A percentile compares a stretch with the other conserved stretches of the same genome.
phyloP scores from a whole-genome alignment of 2,888 invertebrate species.

The Carabus problematicus region DNA sequence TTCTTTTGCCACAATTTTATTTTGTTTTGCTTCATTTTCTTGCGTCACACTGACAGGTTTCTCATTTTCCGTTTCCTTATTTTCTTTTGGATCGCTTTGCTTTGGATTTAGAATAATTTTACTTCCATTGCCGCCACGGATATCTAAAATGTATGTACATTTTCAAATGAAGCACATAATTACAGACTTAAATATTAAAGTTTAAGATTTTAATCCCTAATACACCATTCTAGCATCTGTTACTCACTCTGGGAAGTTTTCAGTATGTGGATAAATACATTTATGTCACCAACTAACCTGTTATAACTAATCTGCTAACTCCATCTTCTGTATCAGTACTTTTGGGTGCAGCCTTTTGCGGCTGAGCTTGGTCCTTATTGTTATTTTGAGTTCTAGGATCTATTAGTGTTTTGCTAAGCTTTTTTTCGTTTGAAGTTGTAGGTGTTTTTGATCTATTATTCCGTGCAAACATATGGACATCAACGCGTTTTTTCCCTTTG shows the following conservation, averaged over 20 bases:
- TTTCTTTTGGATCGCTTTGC: not conserved
- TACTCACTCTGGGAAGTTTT: too few relatives aligned
- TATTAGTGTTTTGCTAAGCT: not conserved
- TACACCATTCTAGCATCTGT: too few relatives aligned
- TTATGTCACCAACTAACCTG: too few relatives aligned
- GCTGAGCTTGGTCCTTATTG: too few relatives aligned
- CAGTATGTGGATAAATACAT: too few relatives aligned
- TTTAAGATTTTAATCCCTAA: too few relatives aligned
- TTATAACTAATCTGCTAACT: too few relatives aligned
- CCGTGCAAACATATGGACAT: conserved; percentile 15
- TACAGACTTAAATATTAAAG: too few relatives aligned
- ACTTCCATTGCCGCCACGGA: too few relatives aligned
- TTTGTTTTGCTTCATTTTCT: conserved; percentile 9
- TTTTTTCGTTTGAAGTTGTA: not conserved
- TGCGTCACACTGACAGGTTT: conserved; percentile 2
- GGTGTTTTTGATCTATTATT: conserved; percentile 13
- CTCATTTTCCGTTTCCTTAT: conserved; percentile 7
- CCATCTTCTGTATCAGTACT: not conserved
- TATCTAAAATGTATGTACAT: too few relatives aligned
- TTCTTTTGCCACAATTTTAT: conserved; percentile 10
- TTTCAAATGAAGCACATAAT: too few relatives aligned
- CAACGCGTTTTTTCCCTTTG: conserved; percentile 37
- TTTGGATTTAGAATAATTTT: too few relatives aligned
- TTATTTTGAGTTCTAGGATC: not conserved
- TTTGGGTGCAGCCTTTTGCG: not conserved